A percentile compares a stretch with the other conserved stretches of the same genome.
Conservation (phyloP, 1,140 invertebrate species). For the Micrasema longulum region DNA sequence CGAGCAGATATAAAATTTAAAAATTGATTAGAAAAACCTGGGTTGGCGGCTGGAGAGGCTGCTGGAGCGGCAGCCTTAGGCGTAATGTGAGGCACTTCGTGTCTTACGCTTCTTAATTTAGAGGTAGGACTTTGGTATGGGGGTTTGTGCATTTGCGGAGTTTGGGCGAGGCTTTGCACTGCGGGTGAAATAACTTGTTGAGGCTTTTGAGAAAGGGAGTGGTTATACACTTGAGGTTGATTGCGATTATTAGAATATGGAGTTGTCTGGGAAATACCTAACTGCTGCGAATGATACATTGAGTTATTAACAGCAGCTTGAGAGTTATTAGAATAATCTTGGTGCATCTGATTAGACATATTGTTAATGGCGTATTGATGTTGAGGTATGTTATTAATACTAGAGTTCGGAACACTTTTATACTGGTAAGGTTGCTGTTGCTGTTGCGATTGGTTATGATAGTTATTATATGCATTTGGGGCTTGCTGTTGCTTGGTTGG, state of each 20-base stretch:
- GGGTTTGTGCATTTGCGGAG: constrained; percentile 50
- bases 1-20: constrained; percentile 66
- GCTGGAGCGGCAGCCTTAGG: constrained; percentile 10
- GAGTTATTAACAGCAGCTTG: constrained; percentile 35
- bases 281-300: too few species aligned
- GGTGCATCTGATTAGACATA: constrained; percentile 58
- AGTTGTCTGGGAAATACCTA: too few species aligned
- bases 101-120: constrained; percentile 62
- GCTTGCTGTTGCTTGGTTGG: constrained; percentile 21
- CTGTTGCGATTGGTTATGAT: constrained; percentile 40
- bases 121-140: constrained; percentile 61
- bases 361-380: constrained; percentile 10
- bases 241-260: neutral
- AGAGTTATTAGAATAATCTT: constrained; percentile 54
- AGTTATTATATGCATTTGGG: constrained; percentile 37
- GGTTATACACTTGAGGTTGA: constrained; percentile 56
- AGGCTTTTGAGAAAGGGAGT: constrained; percentile 55
- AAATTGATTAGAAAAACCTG: constrained; percentile 66
- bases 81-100: constrained; percentile 61
- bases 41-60: constrained; percentile 25
- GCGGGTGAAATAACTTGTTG: constrained; percentile 53
- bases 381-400: constrained; percentile 12
- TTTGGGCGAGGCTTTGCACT: neutral
- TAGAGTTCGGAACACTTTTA: constrained; percentile 32
- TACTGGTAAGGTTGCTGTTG: neutral